phyloP scores from a whole-genome alignment of 2,797 vertebrate species.

The Phalloptychus januarius region DNA sequence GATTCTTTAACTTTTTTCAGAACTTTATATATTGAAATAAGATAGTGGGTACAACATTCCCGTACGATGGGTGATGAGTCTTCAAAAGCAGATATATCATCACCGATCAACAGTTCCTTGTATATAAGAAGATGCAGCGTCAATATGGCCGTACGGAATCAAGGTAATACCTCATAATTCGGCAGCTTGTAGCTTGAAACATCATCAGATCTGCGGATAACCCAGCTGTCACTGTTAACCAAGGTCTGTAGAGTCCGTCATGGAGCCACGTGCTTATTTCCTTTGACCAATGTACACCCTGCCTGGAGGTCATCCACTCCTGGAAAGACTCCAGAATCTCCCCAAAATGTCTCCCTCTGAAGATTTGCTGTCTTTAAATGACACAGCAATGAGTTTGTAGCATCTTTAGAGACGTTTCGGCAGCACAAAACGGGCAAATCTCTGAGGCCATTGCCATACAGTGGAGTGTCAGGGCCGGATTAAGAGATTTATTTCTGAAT shows the following conservation, averaged over 20 bases:
- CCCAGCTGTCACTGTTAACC: neutral
- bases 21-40: neutral
- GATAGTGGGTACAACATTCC: neutral
- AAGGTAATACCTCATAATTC: neutral
- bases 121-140: neutral
- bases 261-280: neutral
- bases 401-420: neutral
- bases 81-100: neutral
- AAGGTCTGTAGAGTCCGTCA: neutral
- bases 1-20: neutral
- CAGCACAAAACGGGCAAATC: neutral
- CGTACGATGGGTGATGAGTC: neutral
- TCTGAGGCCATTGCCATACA: neutral
- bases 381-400: neutral
- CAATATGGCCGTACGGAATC: neutral
- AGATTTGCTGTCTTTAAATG: neutral
- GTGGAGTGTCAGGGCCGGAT: neutral
- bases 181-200: neutral
- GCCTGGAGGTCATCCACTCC: neutral
- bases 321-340: neutral
- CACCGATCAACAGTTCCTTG: neutral
- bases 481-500: neutral
- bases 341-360: neutral
- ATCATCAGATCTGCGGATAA: neutral
- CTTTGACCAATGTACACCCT: neutral